Conservation (phyloP, 2,888 invertebrate genomes). For the Theretra japonica region DNA sequence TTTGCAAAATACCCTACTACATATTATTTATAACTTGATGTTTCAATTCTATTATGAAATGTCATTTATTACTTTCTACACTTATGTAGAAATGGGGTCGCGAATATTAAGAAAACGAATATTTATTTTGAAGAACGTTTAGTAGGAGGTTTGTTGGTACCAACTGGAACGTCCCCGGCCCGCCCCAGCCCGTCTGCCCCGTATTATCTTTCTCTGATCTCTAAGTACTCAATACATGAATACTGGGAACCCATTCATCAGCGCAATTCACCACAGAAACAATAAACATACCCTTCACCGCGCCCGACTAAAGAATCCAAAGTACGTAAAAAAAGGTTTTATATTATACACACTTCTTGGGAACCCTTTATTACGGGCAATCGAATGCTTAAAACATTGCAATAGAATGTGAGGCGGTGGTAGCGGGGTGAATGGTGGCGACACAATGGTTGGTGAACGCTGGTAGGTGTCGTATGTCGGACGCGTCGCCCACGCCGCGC, state of each 20-base stretch:
- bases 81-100: not conserved
- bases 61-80: not conserved
- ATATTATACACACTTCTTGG: slow-evolving; percentile 77
- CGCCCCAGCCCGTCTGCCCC: slow-evolving; percentile 71
- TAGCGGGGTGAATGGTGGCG: slow-evolving; percentile 62
- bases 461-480: slow-evolving; percentile 69
- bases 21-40: too few relatives aligned
- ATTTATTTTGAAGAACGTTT: slow-evolving; percentile 36
- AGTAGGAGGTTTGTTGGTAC: slow-evolving; percentile 77
- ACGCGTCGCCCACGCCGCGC: slow-evolving; percentile 57
- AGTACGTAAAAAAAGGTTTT: slow-evolving; percentile 68
- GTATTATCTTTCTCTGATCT: slow-evolving; percentile 78
- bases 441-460: slow-evolving; percentile 46
- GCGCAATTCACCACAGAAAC: slow-evolving; percentile 80
- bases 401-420: slow-evolving; percentile 75
- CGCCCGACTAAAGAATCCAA: slow-evolving; percentile 72
- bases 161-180: slow-evolving; percentile 65
- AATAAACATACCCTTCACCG: slow-evolving; percentile 79
- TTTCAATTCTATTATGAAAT: not conserved
- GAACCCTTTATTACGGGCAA: slow-evolving; percentile 82
- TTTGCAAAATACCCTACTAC: too few relatives aligned
- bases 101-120: not conserved
- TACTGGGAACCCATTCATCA: slow-evolving; percentile 76
- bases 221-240: slow-evolving; percentile 72
- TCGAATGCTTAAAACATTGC: slow-evolving; percentile 84